A percentile compares a stretch with the other conserved stretches of the same genome.
phyloP scores from a whole-genome alignment of 92 coral and sea anemone species.

The Epizoanthus stellaris region DNA sequence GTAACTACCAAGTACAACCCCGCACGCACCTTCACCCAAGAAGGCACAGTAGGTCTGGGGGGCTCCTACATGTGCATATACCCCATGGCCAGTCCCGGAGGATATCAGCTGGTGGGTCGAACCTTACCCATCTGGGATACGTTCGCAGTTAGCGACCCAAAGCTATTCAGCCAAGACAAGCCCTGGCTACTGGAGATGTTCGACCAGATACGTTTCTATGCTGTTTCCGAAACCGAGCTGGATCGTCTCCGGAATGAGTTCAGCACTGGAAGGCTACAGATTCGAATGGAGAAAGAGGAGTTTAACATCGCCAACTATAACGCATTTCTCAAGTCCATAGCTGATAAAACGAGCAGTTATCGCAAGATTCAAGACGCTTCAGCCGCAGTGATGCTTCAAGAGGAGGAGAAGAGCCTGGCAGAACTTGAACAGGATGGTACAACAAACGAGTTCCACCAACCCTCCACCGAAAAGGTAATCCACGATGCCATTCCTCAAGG shows the following conservation, averaged over 20 bases:
- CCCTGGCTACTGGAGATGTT: slow-evolving; percentile 75
- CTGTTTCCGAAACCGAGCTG: slow-evolving; percentile 58
- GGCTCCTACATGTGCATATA: slow-evolving; percentile 80
- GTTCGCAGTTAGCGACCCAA: slow-evolving; percentile 46
- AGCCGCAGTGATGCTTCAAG: slow-evolving; percentile 49
- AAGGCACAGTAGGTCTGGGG: slow-evolving; percentile 74
- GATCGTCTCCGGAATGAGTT: slow-evolving; percentile 55
- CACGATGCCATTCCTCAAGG: slow-evolving; percentile 29
- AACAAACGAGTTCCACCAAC: not conserved
- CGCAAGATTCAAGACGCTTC: slow-evolving; percentile 51
- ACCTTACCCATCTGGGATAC: slow-evolving; percentile 75
- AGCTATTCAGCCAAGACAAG: slow-evolving; percentile 57
- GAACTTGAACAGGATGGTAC: not conserved
- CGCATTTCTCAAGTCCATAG: slow-evolving; percentile 45
- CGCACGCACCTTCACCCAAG: slow-evolving; percentile 74
- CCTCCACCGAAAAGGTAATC: not conserved
- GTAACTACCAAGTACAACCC: slow-evolving; percentile 73
- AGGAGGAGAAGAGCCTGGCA: slow-evolving; percentile 50
- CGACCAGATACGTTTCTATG: slow-evolving; percentile 67
- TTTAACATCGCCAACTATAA: slow-evolving; percentile 61
- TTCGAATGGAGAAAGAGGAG: slow-evolving; percentile 43
- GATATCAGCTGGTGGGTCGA: slow-evolving; percentile 71
- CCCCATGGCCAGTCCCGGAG: slow-evolving; percentile 78
- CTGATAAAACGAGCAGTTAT: slow-evolving; percentile 21
- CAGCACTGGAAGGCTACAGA: slow-evolving; percentile 48